phyloP scores from a whole-genome alignment of 1,140 invertebrate genomes.

The Drosophila sucinea region DNA sequence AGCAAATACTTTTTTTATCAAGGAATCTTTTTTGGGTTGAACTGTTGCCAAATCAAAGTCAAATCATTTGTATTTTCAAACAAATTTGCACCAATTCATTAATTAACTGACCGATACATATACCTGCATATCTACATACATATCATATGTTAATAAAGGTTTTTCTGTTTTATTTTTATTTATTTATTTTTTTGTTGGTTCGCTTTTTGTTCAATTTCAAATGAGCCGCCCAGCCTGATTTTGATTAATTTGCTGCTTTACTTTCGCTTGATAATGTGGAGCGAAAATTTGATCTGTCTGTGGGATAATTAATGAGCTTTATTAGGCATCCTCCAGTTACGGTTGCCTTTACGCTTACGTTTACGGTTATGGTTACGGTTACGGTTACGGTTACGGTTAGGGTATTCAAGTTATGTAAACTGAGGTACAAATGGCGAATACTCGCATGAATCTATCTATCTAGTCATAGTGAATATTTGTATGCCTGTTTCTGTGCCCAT shows the following conservation, averaged over 20 bases:
- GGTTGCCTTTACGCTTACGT: neutral
- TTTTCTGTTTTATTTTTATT: neutral
- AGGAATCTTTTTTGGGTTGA: no score
- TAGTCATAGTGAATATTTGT: neutral
- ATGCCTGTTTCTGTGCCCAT: neutral
- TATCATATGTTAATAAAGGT: neutral
- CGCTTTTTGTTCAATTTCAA: conserved; percentile 41
- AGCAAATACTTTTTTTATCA: no score
- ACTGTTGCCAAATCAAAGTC: neutral
- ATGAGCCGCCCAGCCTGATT: conserved; percentile 50
- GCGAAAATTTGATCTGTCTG: conserved; percentile 19
- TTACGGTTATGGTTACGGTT: neutral
- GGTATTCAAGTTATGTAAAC: conserved; percentile 30
- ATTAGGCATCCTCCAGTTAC: conserved; percentile 29
- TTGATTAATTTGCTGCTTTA: conserved; percentile 47
- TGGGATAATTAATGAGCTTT: conserved; percentile 44
- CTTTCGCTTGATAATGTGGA: conserved; percentile 46
- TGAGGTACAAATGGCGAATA: conserved; percentile 16
- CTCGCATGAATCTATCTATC: conserved; percentile 7
- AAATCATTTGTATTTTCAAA: neutral
- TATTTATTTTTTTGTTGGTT: neutral
- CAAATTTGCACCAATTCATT: conserved; percentile 59
- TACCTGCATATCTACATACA: neutral
- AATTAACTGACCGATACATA: conserved; percentile 26
- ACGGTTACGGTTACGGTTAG: neutral